Conservation (phyloP, 2,113 vertebrate genomes). For the Heteronetta atricapilla region DNA sequence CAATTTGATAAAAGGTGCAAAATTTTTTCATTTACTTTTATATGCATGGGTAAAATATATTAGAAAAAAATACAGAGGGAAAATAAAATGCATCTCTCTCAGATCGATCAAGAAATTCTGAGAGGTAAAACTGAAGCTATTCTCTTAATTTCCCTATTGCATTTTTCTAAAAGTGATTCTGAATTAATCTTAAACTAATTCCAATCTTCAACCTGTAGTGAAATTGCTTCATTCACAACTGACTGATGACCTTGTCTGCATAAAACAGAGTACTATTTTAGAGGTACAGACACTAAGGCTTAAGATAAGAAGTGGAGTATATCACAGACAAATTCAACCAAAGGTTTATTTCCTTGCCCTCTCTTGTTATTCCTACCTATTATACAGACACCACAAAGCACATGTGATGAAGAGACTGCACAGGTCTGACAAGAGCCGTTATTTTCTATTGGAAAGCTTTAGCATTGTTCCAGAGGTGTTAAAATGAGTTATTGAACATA, state of each 20-base stretch:
- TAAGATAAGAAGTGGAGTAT: background rate
- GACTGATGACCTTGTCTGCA: background rate
- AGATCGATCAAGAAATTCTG: background rate
- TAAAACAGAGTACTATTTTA: background rate
- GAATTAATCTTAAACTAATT: background rate
- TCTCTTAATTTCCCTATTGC: background rate
- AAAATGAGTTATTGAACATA: background rate
- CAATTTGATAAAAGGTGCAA: background rate
- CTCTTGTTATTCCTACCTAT: background rate
- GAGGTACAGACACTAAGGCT: background rate
- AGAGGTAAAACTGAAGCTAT: background rate
- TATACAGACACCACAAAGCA: background rate
- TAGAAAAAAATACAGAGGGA: background rate
- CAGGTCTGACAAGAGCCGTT: background rate
- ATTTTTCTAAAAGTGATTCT: constrained; percentile 5
- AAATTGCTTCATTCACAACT: background rate
- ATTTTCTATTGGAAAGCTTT: background rate
- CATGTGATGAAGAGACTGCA: background rate
- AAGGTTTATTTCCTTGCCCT: background rate
- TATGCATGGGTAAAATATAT: background rate
- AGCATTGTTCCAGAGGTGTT: background rate
- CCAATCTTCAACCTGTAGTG: background rate
- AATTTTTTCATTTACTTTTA: background rate
- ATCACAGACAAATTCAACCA: background rate
- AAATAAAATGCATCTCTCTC: background rate